These are phyloP conservation scores for Xanthostigma xanthostigma DNA, from an alignment of 2,888 invertebrate genomes.

Conservation along the genomic window DNA sequence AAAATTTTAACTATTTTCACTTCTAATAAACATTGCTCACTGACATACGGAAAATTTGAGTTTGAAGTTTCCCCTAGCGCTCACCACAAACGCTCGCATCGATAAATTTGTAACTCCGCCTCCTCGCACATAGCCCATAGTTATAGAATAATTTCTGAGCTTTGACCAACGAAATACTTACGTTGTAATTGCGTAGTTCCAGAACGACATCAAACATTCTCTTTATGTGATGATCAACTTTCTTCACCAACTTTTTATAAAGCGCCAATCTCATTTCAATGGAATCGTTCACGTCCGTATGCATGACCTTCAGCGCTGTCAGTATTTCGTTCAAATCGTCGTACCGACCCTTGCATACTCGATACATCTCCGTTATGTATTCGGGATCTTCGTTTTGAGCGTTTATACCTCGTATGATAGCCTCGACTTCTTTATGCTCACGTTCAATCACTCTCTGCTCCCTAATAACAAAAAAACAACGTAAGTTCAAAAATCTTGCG, in stretches of 20 bases:
- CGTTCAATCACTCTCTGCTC: constrained; percentile 18
- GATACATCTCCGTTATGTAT: constrained; percentile 20
- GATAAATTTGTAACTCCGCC: too few species aligned
- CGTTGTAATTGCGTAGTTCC: constrained; percentile 39
- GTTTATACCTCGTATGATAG: constrained; percentile 28
- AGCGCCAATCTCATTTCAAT: constrained; percentile 21
- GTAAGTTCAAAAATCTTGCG: too few species aligned
- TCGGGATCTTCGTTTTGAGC: constrained; percentile 20
- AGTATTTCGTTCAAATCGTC: constrained; percentile 20
- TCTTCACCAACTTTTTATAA: constrained; percentile 25
- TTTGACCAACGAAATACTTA: constrained; percentile 17
- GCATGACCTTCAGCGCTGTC: constrained; percentile 15
- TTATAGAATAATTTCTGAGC: too few species aligned
- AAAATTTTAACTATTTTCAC: too few species aligned
- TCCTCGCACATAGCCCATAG: too few species aligned
- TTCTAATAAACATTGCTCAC: too few species aligned
- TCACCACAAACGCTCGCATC: too few species aligned
- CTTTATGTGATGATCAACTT: constrained; percentile 26
- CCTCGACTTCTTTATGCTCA: constrained; percentile 31
- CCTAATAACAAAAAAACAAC: too few species aligned
- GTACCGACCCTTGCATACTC: constrained; percentile 22
- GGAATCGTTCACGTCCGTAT: constrained; percentile 19
- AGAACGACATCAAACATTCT: constrained; percentile 38
- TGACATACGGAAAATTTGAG: too few species aligned
- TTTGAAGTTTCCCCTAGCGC: too few species aligned